Evolutionary conservation across 1,140 invertebrate genomes (phyloP), one percentile per base, ranked within the genome.

Genomic region (Drosophila teissieri): DNA sequence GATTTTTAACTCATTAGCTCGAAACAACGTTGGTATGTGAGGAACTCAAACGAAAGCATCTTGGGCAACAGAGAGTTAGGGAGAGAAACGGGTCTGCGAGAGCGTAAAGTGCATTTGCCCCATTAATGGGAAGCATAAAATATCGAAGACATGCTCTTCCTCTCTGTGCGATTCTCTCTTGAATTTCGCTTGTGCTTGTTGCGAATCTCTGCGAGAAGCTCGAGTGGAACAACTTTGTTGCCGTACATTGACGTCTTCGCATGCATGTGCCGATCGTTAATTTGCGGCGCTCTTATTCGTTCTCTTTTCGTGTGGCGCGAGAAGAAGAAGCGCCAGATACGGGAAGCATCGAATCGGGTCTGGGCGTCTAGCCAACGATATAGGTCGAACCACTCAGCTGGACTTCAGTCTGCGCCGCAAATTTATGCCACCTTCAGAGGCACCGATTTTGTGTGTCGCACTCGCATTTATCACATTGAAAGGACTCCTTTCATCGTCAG

Each of bases 151-250:
- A 10, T 49, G 36, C 64, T 68, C 64, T 67, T 64, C 6, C 3
- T 5, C 34, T 46, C 46, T 40, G 12, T 34, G 19, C 27, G 17
- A 24, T 27, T 17, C 15, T 22, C 54, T 48, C 58, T 49, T 56
- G 36, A 12, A 6, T 11, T 24, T 40, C 52, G 17, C 27, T 36
- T 72, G 36, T 58, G 48, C 58, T 58, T 72, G 19, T 34, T n/a
- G 57, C 31, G 3, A 31, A 68, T 73, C 73, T 69, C 58, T 44
- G 48, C 55, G 15, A 34, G 37, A 8, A 49, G 17, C 27, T 42
- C 62, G 69, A 78, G 61, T 75, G 65, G 62, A 67, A 58, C 83
- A 86, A 82, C 83, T 76, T 79, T 88, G 83, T 86, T 88, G 83
- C 83, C 62, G 83, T 86, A 55, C 83, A 79, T 86, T 86, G 83